Conservation (phyloP, 2,888 invertebrate species). For the Rhabditophanes sp. region DNA sequence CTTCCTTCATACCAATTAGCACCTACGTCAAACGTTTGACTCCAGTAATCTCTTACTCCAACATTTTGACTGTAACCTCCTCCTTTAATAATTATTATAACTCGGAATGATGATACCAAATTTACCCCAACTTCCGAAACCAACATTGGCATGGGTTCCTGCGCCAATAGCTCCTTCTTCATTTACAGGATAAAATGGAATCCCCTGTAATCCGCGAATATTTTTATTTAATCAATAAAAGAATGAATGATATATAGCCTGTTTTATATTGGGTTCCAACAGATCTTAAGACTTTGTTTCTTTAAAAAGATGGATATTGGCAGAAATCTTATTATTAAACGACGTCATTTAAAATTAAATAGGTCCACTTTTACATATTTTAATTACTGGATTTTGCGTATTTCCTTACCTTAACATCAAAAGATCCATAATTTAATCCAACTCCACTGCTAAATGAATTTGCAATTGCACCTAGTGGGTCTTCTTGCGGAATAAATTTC, state of each 20-base stretch:
- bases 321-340: too few species aligned
- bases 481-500: slow-evolving; percentile 22
- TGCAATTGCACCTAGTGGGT: slow-evolving; percentile 26
- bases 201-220: slow-evolving; percentile 29
- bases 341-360: too few species aligned
- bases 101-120: slow-evolving; percentile 22
- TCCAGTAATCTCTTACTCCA: slow-evolving; percentile 31
- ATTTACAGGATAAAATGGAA: slow-evolving; percentile 34
- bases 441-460: slow-evolving; percentile 25
- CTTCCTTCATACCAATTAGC: slow-evolving; percentile 21
- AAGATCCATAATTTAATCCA: slow-evolving; percentile 3
- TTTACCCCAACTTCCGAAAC: slow-evolving; percentile 36
- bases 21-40: slow-evolving; percentile 26
- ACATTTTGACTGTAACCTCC: slow-evolving; percentile 4
- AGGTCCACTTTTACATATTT: too few species aligned
- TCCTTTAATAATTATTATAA: neutral
- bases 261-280: too few species aligned
- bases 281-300: neutral
- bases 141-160: slow-evolving; percentile 19
- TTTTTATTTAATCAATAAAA: slow-evolving; percentile 24
- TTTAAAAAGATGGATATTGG: too few species aligned
- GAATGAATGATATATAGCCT: slow-evolving; percentile 5
- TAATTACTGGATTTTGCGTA: too few species aligned
- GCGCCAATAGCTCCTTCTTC: slow-evolving; percentile 34
- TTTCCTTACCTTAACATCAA: too few species aligned